A percentile compares a stretch with the other conserved stretches of the same genome.
These are phyloP conservation scores for Sebastes taczanowskii DNA, from an alignment of 2,797 vertebrate species.

Conservation along the genomic window DNA sequence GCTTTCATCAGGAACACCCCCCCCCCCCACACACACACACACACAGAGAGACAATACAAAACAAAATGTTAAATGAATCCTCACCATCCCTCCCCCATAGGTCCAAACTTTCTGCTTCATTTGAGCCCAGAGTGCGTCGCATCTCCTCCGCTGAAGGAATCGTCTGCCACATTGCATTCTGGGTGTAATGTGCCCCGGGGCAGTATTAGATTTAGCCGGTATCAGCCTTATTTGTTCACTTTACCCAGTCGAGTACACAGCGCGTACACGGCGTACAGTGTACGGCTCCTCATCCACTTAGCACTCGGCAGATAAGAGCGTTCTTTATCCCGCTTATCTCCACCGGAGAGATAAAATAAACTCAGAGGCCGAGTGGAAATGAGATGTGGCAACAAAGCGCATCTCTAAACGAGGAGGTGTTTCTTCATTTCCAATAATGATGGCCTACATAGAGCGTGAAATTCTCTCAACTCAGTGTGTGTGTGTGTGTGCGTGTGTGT, in stretches of 20 bases:
- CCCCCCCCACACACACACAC: conserved; percentile 15
- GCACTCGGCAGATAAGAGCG: conserved; percentile 60
- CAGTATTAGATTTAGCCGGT: conserved; percentile 63
- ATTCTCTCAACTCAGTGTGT: conserved; percentile 44
- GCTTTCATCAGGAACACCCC: conserved; percentile 25
- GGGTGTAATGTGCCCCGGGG: conserved; percentile 59
- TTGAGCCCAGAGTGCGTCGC: conserved; percentile 36
- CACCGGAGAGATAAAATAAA: conserved; percentile 67
- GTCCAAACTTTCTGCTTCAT: conserved; percentile 55
- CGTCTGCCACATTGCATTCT: conserved; percentile 59
- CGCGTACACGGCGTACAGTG: conserved; percentile 30
- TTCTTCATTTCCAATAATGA: conserved; percentile 71
- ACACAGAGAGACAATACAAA: not conserved
- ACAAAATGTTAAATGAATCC: not conserved
- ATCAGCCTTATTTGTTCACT: conserved; percentile 69
- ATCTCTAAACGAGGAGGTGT: conserved; percentile 68
- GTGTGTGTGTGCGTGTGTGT: conserved; percentile 1
- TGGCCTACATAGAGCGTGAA: conserved; percentile 70
- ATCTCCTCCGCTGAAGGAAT: conserved; percentile 26
- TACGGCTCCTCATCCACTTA: conserved; percentile 62
- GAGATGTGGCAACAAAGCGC: conserved; percentile 66
- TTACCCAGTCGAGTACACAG: conserved; percentile 57
- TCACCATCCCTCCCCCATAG: conserved; percentile 5
- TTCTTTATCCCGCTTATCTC: conserved; percentile 70
- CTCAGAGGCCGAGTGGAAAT: conserved; percentile 59